Evolutionary conservation across 2,113 vertebrate species (phyloP).

Genomic region (Platysteira castanea): DNA sequence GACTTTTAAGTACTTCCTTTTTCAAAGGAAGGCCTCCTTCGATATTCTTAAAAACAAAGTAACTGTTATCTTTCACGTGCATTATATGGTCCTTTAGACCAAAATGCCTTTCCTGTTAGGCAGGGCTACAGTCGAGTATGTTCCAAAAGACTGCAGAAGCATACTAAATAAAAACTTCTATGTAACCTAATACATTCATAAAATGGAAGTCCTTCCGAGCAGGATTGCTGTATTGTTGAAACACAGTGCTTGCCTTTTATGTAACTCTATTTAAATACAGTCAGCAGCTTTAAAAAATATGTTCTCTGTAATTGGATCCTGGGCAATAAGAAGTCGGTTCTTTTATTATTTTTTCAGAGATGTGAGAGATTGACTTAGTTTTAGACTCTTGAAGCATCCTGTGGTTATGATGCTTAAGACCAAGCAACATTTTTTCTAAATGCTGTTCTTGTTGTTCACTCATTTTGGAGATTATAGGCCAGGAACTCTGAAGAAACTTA

Average conservation of each 20-base stretch:
- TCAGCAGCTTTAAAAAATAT: not conserved
- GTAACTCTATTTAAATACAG: not conserved
- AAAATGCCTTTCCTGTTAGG: not conserved
- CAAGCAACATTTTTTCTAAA: not conserved
- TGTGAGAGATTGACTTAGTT: not conserved
- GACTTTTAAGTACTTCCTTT: not conserved
- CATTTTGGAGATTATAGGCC: not conserved
- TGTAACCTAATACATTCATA: not conserved
- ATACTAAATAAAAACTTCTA: not conserved
- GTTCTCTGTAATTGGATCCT: not conserved
- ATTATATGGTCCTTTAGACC: not conserved
- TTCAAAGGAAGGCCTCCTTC: not conserved
- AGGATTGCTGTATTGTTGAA: not conserved
- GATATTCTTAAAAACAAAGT: not conserved
- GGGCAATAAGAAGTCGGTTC: not conserved
- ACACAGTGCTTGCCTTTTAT: not conserved
- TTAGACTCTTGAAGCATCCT: not conserved
- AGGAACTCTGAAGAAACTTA: not conserved
- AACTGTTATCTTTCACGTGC: not conserved
- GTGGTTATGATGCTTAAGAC: not conserved
- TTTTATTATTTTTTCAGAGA: not conserved
- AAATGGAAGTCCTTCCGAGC: not conserved
- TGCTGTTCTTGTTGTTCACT: accelerated
- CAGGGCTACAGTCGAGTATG: not conserved
- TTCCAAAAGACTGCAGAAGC: not conserved